phyloP scores from a whole-genome alignment of 2,797 vertebrate species.

The Neosilurus hyrtlii region DNA sequence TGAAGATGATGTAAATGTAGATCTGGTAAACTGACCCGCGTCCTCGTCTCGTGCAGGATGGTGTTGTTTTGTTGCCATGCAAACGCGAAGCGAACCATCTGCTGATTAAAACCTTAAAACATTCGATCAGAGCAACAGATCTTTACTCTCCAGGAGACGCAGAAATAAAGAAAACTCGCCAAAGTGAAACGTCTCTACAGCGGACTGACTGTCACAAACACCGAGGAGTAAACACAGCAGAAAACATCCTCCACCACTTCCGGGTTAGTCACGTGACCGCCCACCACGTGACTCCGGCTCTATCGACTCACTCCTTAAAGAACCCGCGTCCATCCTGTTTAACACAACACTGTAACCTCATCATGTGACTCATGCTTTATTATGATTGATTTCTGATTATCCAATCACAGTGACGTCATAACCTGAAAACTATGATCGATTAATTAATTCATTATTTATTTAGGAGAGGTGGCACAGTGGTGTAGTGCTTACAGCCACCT shows the following conservation, averaged over 20 bases:
- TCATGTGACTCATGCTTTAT: no score
- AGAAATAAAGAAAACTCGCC: not conserved
- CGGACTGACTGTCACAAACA: not conserved
- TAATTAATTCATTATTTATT: no score
- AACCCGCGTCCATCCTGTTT: no score
- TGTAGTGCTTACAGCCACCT: no score
- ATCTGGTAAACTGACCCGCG: conserved; percentile 13
- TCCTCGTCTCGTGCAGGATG: not conserved
- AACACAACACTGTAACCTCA: no score
- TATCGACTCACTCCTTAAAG: no score
- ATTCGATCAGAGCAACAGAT: no score
- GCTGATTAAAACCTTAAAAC: not conserved
- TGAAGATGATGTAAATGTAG: not conserved
- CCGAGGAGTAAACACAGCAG: conserved; percentile 1
- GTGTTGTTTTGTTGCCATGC: conserved; percentile 24
- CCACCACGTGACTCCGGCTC: not conserved
- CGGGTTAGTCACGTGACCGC: conserved; percentile 13
- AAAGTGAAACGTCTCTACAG: not conserved
- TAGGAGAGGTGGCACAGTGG: no score
- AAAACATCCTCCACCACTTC: not conserved
- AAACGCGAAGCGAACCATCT: not conserved
- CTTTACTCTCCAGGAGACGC: not conserved
- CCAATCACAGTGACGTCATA: no score
- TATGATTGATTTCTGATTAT: no score
- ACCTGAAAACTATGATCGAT: no score